Base-by-base conservation (phyloP, 2,888 invertebrate species). In the Drepana falcataria region DNA sequence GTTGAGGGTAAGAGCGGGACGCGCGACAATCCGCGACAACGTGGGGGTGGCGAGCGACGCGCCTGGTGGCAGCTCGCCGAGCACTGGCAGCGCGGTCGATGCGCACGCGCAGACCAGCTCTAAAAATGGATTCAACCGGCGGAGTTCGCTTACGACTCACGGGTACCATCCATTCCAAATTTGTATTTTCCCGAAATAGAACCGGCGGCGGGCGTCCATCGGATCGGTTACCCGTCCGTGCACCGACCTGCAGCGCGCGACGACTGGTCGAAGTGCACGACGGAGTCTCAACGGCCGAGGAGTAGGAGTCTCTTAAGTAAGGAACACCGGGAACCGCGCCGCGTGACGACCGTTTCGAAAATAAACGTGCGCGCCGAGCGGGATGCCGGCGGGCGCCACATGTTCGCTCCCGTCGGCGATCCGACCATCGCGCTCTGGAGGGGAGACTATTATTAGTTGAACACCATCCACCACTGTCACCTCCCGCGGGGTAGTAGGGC, bases 101-200 rank as follows among this genome's bases (percentile, higher is more conserved):
- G 88, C 91, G 88, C 87, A 89, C 84, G 89, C 89, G 88, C 90
- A 87, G 87, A 82, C 85, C 87, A 89, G 85, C 85, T 88, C 91
- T 91, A 91, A 91, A 91, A 91, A 90, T 90, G 91, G 91, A 90
- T 77, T 83, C 90, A 83, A 85, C 86, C 84, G 85, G 74, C 82
- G 87, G 89, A 85, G 87, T 87, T 88, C 84, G 87, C 87, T 88
- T 86, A 83, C 87, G 84, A 83, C 79, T 85, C 85, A 85, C 86
- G 86, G 87, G 90, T 87, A 87, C 88, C 87, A 88, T 88, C 89
- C 88, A 87, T 88, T 93, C 95, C 95, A 95, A 95, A 95, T 95
- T 95, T 94, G 95, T 95, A 94, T 94, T 94, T 94, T 94, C 94
- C 93, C 93, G 92, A 95, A 95, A 95, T 94, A 94, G 88, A 83